Base-by-base conservation (phyloP, 2,888 invertebrate genomes). In the Lepidochrysops patricia region DNA sequence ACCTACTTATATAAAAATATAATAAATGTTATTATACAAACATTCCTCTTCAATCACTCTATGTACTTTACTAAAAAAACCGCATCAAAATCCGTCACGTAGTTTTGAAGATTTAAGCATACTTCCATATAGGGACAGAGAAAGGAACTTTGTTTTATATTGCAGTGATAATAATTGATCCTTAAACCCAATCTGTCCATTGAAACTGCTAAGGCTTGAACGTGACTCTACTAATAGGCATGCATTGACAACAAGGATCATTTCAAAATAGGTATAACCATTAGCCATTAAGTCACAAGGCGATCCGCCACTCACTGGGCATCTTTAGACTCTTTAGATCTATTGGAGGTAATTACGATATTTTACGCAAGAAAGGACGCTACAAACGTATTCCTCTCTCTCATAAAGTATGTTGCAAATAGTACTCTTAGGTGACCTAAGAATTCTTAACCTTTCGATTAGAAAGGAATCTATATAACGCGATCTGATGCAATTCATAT, bases 241-340 rank as follows among this genome's bases (percentile, higher is more conserved):
- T 61, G 61, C 66, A 64, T 61, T 48, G 61, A 64, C 62, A 64
- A 64, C 63, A 66, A 69, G 68, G 70, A 69, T 66, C 70, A 68
- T 65, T 68, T 67, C 68, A 63, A 69, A 70, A 69, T 66, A 69
- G 69, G 68, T 68, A 69, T 68, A 70, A 68, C 74, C 71, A 75
- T 77, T 74, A 77, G 68, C 74, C 71, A 75, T 77, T 74, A 77
- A 65, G 61, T 63, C 62, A 65, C 77, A 76, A 78, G 77, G 75
- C 70, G 68, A 77, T 68, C 77, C 64, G 70, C 74, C 68, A 68
- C 64, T 72, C 71, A 69, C 69, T 66, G 63, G 61, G 61, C 60
- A 64, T 64, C 65, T 66, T 60, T 57, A 61, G 34, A 37, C 52
- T 58, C n/a, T n/a, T n/a, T n/a, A n/a, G 27, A 62, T 63, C 59